Base-by-base conservation (phyloP, 2,888 invertebrate genomes). In the Diloba caeruleocephala region DNA sequence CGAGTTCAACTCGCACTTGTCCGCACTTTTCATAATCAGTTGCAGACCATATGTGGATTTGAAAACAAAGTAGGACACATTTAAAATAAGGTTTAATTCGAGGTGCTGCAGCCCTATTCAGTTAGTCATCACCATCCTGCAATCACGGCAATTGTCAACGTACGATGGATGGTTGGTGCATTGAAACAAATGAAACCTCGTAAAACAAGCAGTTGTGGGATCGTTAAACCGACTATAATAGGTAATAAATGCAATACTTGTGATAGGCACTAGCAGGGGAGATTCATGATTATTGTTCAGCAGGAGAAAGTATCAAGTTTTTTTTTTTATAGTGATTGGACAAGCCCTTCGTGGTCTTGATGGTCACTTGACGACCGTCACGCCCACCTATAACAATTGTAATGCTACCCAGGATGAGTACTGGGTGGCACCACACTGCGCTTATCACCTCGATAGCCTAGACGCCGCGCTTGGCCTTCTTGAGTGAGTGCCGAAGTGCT, bases 131-230 rank as follows among this genome's bases (percentile, higher is more conserved):
- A 76, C 72, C 82, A 77, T 85, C 83, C 84, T 83, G 85, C 76
- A 81, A 84, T 85, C 85, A 76, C 74, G 58, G 64, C 82, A 78
- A 77, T 78, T 79, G 82, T 76, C 74, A 53, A 21, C 21, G 21
- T 45, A 56, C 77, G 73, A 79, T 77, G 78, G 69, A 79, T 77
- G 81, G 82, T 83, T 81, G 70, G 72, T 76, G 81, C 84, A 89
- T 90, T 90, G 90, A 91, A 90, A 92, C 73, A 92, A 92, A 92
- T 92, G 92, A 92, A 92, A 76, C 76, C 60, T 91, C 92, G 86
- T 92, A 91, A 92, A 92, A 85, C 81, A 87, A 70, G 66, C 79
- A 67, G 85, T 90, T 89, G 82, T 59, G 39, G 37, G 78, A 78
- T 88, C 90, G 89, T 92, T 90, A 91, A 89, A 83, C 75, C 67